These are phyloP conservation scores for Agrochola lychnidis DNA, from an alignment of 2,888 invertebrate species.

Conservation along the genomic window DNA sequence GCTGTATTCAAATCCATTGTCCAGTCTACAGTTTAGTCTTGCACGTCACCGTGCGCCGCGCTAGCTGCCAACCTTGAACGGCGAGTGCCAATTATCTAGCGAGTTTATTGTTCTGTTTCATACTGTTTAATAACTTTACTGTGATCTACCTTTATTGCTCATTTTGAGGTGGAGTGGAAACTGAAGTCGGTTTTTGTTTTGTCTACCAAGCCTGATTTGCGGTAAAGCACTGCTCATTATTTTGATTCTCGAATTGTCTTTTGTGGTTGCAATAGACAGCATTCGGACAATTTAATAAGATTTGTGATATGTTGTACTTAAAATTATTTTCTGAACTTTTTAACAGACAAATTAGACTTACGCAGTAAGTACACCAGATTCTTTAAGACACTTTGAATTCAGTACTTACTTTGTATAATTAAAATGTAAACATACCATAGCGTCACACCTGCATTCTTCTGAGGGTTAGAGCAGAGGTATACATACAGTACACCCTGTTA, in stretches of 20 bases:
- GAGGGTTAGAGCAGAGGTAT: no score
- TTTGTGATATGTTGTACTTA: neutral
- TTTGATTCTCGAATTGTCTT: neutral
- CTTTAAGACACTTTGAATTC: neutral
- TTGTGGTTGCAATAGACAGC: constrained; percentile 14
- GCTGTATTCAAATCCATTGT: neutral
- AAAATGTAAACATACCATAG: no score
- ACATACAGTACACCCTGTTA: no score
- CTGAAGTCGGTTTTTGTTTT: constrained; percentile 28
- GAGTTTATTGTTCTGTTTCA: constrained; percentile 74
- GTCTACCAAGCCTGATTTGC: constrained; percentile 32
- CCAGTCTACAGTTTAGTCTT: constrained; percentile 50
- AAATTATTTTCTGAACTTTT: neutral
- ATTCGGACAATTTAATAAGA: neutral
- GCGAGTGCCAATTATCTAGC: constrained; percentile 74
- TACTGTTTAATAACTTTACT: constrained; percentile 65
- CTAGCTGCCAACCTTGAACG: constrained; percentile 73
- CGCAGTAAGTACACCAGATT: neutral
- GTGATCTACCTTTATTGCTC: constrained; percentile 47
- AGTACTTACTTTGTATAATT: no score
- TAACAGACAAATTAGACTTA: neutral
- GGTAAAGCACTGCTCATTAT: neutral
- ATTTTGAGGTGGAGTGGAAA: constrained; percentile 27
- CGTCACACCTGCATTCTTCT: no score
- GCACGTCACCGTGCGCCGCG: constrained; percentile 17